These are phyloP conservation scores for Trissolcus brochymenae DNA, from an alignment of 2,888 invertebrate species.

Conservation along the genomic window DNA sequence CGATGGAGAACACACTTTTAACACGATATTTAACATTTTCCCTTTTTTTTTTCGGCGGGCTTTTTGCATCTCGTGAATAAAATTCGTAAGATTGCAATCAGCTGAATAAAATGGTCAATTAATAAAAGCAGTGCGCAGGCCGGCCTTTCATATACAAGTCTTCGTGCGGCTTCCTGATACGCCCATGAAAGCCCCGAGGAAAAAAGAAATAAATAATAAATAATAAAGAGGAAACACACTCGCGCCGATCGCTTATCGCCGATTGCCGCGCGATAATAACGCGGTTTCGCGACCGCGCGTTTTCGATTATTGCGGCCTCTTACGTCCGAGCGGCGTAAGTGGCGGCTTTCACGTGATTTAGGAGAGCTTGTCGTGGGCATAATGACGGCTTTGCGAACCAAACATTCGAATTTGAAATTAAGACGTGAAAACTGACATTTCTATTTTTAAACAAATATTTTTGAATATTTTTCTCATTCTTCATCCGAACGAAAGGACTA, in stretches of 20 bases:
- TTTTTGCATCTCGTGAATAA: too few relatives aligned
- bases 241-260: constrained; percentile 21
- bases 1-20: too few relatives aligned
- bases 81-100: constrained; percentile 14
- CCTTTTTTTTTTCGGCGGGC: too few relatives aligned
- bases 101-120: constrained; percentile 32
- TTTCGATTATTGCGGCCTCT: constrained; percentile 38
- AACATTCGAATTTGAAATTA: constrained; percentile 9
- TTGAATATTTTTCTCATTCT: too few relatives aligned
- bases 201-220: constrained; percentile 22
- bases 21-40: too few relatives aligned
- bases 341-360: constrained; percentile 41
- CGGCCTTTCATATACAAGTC: background rate
- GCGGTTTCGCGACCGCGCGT: constrained; percentile 21
- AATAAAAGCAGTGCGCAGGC: constrained; percentile 23
- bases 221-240: constrained; percentile 20
- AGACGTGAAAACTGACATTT: constrained; percentile 6
- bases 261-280: constrained; percentile 30
- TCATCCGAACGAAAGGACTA: too few relatives aligned
- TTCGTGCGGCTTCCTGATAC: constrained; percentile 28
- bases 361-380: constrained; percentile 30
- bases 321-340: constrained; percentile 18
- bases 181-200: constrained; percentile 2
- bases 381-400: constrained; percentile 10
- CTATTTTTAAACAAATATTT: background rate